Conservation (phyloP, 2,113 vertebrate species). For the Mirounga angustirostris region DNA sequence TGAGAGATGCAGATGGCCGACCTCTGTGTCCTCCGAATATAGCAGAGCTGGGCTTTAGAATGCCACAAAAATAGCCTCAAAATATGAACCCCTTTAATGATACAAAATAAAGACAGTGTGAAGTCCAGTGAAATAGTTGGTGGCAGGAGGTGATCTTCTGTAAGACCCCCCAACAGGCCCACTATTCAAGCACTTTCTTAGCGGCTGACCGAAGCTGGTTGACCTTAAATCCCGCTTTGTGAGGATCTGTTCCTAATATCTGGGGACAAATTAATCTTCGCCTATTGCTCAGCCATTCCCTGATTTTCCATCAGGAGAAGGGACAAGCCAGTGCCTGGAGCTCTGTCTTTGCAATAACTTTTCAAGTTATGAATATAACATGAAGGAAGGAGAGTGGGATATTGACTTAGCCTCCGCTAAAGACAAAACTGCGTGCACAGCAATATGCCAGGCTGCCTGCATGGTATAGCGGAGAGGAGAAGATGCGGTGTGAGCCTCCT, state of each 20-base stretch:
- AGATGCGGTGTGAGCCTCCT: background rate
- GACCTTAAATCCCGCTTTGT: background rate
- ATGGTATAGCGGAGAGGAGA: background rate
- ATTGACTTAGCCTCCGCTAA: background rate
- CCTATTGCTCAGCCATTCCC: no score
- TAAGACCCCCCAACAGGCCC: no score
- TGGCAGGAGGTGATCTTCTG: background rate
- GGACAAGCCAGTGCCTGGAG: background rate
- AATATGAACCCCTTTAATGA: background rate
- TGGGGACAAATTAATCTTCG: background rate
- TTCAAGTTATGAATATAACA: background rate
- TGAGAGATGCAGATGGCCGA: background rate
- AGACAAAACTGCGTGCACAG: background rate
- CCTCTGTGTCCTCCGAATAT: slow-evolving; percentile 40
- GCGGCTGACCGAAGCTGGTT: background rate
- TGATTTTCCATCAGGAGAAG: background rate
- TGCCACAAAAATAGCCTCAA: slow-evolving; percentile 16
- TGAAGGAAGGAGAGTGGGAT: background rate
- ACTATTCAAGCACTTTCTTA: background rate
- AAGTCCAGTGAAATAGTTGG: background rate
- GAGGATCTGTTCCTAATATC: background rate
- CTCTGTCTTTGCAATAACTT: background rate
- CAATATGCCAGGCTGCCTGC: no score
- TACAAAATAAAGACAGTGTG: background rate
- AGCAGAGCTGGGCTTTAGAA: slow-evolving; percentile 7